Conservation (phyloP, 2,113 vertebrate species). For the Aphyosemion australe region DNA sequence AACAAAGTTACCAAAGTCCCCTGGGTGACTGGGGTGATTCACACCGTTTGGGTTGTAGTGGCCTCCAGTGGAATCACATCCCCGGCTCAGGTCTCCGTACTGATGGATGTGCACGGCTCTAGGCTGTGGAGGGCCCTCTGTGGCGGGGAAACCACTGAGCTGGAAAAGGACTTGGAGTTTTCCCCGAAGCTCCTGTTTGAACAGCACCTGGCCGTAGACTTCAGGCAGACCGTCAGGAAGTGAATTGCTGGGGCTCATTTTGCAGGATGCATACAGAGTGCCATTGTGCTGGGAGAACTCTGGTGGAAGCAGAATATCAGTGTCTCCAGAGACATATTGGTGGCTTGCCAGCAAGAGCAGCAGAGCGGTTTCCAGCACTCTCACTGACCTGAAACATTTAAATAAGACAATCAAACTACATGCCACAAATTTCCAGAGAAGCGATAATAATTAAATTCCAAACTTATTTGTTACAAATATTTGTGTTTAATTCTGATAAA, state of each 20-base stretch:
- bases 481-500: too few relatives aligned
- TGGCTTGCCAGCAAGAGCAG: constrained; percentile 44
- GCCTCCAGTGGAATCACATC: constrained; percentile 85
- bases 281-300: constrained; percentile 56
- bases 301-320: constrained; percentile 43
- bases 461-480: too few relatives aligned
- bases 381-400: constrained; percentile 40
- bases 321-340: constrained; percentile 28
- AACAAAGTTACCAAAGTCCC: constrained; percentile 93
- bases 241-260: constrained; percentile 81
- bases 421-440: too few relatives aligned
- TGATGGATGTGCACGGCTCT: constrained; percentile 91
- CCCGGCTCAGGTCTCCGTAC: constrained; percentile 85
- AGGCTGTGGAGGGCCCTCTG: constrained; percentile 5
- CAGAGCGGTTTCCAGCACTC: constrained; percentile 15
- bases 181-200: constrained; percentile 79
- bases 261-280: constrained; percentile 79
- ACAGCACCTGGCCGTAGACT: constrained; percentile 83
- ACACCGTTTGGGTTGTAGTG: constrained; percentile 87
- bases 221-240: constrained; percentile 74
- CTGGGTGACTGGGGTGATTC: constrained; percentile 87
- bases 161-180: constrained; percentile 78
- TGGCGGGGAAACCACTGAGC: constrained; percentile 79
- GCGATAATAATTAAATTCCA: too few relatives aligned
- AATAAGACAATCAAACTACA: neutral